Conservation (phyloP, 2,113 vertebrate genomes). For the Calcarius ornatus region DNA sequence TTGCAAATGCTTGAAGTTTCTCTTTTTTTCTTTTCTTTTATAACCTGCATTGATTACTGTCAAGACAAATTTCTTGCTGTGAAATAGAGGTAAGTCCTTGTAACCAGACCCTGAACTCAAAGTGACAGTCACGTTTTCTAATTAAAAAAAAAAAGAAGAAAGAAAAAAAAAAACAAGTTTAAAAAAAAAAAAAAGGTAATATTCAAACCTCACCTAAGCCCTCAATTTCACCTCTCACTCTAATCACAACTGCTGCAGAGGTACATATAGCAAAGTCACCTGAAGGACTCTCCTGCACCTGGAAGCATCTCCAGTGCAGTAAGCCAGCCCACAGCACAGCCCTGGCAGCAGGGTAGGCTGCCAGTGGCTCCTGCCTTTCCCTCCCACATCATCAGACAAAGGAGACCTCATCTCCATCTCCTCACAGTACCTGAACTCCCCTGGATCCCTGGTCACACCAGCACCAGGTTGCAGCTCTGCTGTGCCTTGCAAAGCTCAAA, state of each 20-base stretch:
- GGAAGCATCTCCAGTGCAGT: background rate
- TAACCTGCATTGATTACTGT: background rate
- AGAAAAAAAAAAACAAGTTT: background rate
- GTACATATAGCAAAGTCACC: background rate
- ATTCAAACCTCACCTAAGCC: background rate
- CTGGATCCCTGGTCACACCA: accelerated
- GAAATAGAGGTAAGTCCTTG: slow-evolving; percentile 1
- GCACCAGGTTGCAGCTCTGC: background rate
- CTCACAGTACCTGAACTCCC: accelerated
- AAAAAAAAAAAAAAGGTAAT: background rate
- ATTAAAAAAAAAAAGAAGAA: background rate
- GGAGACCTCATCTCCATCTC: background rate
- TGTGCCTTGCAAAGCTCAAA: background rate
- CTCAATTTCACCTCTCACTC: background rate
- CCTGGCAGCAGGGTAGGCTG: background rate
- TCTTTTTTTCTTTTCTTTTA: background rate
- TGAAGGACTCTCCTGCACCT: background rate
- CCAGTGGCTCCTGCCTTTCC: accelerated
- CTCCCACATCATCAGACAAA: background rate
- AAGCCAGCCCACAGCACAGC: background rate
- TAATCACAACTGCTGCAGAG: background rate
- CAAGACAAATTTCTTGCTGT: background rate
- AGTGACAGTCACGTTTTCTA: background rate
- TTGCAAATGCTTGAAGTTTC: background rate
- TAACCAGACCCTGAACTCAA: background rate